Conservation (phyloP, 2,888 invertebrate species). For the Magallana nippona region DNA sequence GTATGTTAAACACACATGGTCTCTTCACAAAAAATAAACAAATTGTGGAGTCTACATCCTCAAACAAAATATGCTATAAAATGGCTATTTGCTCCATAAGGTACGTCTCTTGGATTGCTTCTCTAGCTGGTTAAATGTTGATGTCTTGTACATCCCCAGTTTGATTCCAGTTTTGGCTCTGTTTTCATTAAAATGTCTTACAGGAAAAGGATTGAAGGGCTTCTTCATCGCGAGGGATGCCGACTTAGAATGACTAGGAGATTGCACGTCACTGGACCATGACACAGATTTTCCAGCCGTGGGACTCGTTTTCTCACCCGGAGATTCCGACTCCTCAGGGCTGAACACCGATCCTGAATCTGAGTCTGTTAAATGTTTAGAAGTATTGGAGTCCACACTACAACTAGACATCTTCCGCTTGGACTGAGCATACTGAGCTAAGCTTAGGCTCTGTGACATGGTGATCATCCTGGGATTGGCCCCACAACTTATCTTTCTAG, state of each 20-base stretch:
- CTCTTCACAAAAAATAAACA: no score
- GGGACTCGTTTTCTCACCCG: conserved; percentile 47
- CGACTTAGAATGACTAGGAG: conserved; percentile 36
- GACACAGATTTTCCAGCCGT: conserved; percentile 11
- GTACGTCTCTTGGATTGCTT: conserved; percentile 60
- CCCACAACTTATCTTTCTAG: neutral
- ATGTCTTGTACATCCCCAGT: conserved; percentile 76
- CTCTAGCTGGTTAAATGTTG: conserved; percentile 67
- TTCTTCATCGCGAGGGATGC: conserved; percentile 48
- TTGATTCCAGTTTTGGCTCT: conserved; percentile 76
- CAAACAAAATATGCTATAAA: no score
- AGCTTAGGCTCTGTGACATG: conserved; percentile 11
- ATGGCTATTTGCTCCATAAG: conserved; percentile 60
- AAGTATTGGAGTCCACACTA: conserved; percentile 38
- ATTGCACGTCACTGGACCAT: conserved; percentile 35
- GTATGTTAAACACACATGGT: no score
- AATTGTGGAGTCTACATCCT: no score
- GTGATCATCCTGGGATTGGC: neutral
- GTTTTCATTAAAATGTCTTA: conserved; percentile 74
- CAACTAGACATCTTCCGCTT: conserved; percentile 38
- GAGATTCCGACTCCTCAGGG: conserved; percentile 44
- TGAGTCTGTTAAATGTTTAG: conserved; percentile 45
- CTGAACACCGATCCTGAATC: conserved; percentile 37
- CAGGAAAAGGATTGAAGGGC: conserved; percentile 77
- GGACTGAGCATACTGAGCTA: conserved; percentile 36